Conservation (phyloP, 2,113 vertebrate species). For the Gallinago media region DNA sequence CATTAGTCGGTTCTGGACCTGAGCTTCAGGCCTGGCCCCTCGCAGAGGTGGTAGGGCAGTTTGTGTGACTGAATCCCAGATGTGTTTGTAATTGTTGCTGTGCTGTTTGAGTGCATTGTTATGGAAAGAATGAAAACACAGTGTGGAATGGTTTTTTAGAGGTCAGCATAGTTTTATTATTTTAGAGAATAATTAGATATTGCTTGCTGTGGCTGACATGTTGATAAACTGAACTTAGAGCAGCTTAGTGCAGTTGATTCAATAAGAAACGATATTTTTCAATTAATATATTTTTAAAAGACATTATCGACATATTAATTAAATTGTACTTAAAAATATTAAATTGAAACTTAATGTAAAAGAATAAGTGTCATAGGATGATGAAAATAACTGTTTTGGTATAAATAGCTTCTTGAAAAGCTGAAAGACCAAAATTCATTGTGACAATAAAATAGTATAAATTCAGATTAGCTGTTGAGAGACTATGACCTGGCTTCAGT, state of each 20-base stretch:
- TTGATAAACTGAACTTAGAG: constrained; percentile 57
- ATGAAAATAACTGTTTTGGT: neutral
- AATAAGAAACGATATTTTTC: constrained; percentile 24
- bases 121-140: constrained; percentile 46
- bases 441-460: neutral
- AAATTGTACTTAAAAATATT: neutral
- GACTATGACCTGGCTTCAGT: fast-evolving
- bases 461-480: neutral
- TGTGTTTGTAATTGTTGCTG: neutral
- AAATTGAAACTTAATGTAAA: neutral
- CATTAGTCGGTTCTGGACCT: neutral
- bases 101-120: neutral
- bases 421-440: neutral
- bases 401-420: neutral
- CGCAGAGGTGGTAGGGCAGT: neutral
- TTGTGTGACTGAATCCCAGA: neutral
- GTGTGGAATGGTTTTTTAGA: constrained; percentile 44
- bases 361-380: neutral
- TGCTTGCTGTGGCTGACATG: constrained; percentile 52
- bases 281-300: neutral
- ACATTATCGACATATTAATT: neutral
- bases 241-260: constrained; percentile 11
- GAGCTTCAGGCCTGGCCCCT: neutral
- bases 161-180: constrained; percentile 65
- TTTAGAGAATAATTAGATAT: constrained; percentile 53